Base-by-base conservation (phyloP, 2,797 vertebrate species). In the Syngnathus rostellatus region DNA sequence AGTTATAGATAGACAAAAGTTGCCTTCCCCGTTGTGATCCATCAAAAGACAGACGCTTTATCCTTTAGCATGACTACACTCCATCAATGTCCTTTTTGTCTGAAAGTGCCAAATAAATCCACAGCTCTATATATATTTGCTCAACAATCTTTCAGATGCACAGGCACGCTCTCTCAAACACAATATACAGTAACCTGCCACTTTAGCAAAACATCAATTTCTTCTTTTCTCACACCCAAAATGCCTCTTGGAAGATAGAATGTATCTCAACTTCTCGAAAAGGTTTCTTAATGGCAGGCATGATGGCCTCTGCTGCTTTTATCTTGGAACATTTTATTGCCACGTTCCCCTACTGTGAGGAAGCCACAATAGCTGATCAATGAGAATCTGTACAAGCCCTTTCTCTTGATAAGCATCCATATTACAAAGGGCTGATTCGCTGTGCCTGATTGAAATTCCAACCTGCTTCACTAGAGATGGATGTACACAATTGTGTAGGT, bases 11-110 rank as follows among this genome's bases (percentile, higher is more conserved):
- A 31, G 79, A 78, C 62, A 79, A 17, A 61, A 43, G 39, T n/a
- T 61, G 21, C n/a, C 19, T 41, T 41, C 19, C 9, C 19, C 10
- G 11, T 61, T 61, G 39, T 43, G 6, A 81, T 81, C 73, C 72
- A 41, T 63, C 78, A 81, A 40, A 41, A 61, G 17, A 14, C 19
- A 61, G 10, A 10, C 39, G 21, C 39, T 39, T 59, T 59, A 14
- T 43, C 17, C 57, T 59, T 59, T 59, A 61, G 11, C 39, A n/a
- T 59, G 4, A 19, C 17, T 16, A 2, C 40, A 21, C 19, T 21
- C 39, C 39, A 61, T 61, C 59, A 43, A 43, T 41, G 59, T 41
- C 59, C 39, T 43, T 40, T 60, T 60, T 41, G 58, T 60, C 38
- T 12, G 10, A 10, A 39, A 60, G 58, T 41, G 23, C 9, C 12